These are phyloP conservation scores for Cecropterus lyciades DNA, from an alignment of 1,140 invertebrate species.

Conservation along the genomic window DNA sequence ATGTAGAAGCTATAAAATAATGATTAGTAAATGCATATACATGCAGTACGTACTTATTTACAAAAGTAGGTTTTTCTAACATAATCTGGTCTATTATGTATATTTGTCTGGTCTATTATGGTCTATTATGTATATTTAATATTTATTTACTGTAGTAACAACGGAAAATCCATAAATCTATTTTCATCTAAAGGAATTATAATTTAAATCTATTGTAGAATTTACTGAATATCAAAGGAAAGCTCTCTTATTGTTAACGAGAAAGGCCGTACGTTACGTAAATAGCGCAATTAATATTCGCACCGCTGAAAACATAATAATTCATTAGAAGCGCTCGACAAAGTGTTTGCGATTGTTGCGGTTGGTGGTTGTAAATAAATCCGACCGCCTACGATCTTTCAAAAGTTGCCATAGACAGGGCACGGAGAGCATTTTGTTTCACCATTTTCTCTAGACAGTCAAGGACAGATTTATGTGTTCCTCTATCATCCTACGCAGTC, in stretches of 20 bases:
- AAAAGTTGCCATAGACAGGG: slow-evolving; percentile 50
- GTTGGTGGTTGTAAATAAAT: slow-evolving; percentile 50
- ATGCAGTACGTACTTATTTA: too few species aligned
- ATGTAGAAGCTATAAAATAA: too few species aligned
- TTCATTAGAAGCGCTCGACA: slow-evolving; percentile 41
- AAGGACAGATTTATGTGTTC: slow-evolving; percentile 67
- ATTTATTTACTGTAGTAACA: too few species aligned
- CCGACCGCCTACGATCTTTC: slow-evolving; percentile 62
- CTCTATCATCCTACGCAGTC: slow-evolving; percentile 55
- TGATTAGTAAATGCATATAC: too few species aligned
- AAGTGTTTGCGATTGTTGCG: slow-evolving; percentile 39
- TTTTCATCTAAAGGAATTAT: too few species aligned
- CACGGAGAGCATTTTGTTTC: slow-evolving; percentile 51
- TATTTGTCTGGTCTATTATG: too few species aligned
- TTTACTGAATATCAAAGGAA: too few species aligned
- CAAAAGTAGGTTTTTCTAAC: too few species aligned
- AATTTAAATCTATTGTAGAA: too few species aligned
- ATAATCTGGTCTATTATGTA: too few species aligned
- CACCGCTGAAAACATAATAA: slow-evolving; percentile 19
- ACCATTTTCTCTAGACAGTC: slow-evolving; percentile 66
- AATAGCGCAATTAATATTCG: slow-evolving; percentile 18
- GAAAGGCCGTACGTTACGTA: background rate
- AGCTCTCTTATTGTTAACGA: background rate
- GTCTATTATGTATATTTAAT: too few species aligned
- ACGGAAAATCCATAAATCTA: background rate